These are phyloP conservation scores for Nymphalis urticae DNA, from an alignment of 2,888 invertebrate genomes.

Conservation along the genomic window DNA sequence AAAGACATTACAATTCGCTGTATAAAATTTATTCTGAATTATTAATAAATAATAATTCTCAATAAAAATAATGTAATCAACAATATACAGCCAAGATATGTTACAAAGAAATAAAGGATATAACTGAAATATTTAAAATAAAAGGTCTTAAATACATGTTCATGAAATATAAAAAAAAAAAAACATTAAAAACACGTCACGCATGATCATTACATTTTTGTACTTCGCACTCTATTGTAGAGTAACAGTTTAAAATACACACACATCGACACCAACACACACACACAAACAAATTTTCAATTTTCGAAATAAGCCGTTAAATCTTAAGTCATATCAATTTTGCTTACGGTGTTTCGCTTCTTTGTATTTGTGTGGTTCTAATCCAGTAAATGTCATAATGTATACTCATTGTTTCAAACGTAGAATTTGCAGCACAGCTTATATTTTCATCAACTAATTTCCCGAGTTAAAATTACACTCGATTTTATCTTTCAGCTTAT, in stretches of 20 bases:
- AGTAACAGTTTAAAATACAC: conserved; percentile 1
- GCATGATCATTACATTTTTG: conserved; percentile 14
- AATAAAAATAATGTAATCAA: neutral
- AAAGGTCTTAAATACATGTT: neutral
- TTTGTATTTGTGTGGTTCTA: conserved; percentile 66
- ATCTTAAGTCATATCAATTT: conserved; percentile 14
- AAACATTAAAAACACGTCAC: conserved; percentile 4
- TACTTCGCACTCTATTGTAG: conserved; percentile 8
- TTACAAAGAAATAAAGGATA: neutral
- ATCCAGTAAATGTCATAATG: conserved; percentile 52
- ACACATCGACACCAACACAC: conserved; percentile 1
- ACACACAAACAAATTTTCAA: conserved; percentile 12
- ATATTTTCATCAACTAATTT: conserved; percentile 74
- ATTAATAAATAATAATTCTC: too few relatives aligned
- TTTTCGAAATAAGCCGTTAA: conserved; percentile 10
- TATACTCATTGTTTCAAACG: conserved; percentile 57
- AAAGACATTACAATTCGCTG: neutral
- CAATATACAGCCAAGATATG: neutral
- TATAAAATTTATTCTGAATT: neutral
- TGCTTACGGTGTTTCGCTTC: conserved; percentile 32
- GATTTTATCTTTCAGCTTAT: conserved; percentile 22
- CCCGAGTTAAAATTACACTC: conserved; percentile 59
- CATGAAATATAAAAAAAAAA: neutral
- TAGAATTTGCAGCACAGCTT: conserved; percentile 76
- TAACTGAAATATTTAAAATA: neutral